Evolutionary conservation across 1,140 invertebrate genomes (phyloP).

Genomic region (Drosophila bipectinata): DNA sequence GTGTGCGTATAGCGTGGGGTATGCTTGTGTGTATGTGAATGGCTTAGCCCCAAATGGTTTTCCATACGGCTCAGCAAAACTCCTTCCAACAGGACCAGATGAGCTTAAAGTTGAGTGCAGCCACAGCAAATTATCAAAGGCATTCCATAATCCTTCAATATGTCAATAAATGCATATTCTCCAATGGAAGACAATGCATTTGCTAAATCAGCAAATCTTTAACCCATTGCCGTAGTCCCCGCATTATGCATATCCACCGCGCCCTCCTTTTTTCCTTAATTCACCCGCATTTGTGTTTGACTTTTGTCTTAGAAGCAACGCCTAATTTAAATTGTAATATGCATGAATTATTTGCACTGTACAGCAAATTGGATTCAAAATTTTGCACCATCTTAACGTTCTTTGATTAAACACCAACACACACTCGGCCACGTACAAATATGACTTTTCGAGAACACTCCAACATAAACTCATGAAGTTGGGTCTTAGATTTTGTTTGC

Average conservation of each 20-base stretch:
- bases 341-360: conserved; percentile 61
- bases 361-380: conserved; percentile 61
- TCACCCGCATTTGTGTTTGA: conserved; percentile 52
- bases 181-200: conserved; percentile 51
- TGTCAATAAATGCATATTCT: conserved; percentile 65
- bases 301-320: conserved; percentile 64
- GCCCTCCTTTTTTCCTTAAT: conserved; percentile 14
- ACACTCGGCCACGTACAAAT: conserved; percentile 10
- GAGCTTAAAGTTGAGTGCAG: conserved; percentile 63
- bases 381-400: conserved; percentile 30
- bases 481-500: conserved; percentile 41
- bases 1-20: neutral
- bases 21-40: conserved; percentile 9
- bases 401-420: neutral
- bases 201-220: conserved; percentile 56
- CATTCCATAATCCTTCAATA: conserved; percentile 79
- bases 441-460: conserved; percentile 25
- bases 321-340: conserved; percentile 72
- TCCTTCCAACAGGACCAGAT: conserved; percentile 30
- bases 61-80: conserved; percentile 37
- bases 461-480: conserved; percentile 22
- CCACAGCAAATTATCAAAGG: conserved; percentile 60
- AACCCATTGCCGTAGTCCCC: neutral
- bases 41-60: conserved; percentile 45
- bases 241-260: conserved; percentile 5